phyloP scores from a whole-genome alignment of 2,888 invertebrate genomes.

The Calliopum simillimum region DNA sequence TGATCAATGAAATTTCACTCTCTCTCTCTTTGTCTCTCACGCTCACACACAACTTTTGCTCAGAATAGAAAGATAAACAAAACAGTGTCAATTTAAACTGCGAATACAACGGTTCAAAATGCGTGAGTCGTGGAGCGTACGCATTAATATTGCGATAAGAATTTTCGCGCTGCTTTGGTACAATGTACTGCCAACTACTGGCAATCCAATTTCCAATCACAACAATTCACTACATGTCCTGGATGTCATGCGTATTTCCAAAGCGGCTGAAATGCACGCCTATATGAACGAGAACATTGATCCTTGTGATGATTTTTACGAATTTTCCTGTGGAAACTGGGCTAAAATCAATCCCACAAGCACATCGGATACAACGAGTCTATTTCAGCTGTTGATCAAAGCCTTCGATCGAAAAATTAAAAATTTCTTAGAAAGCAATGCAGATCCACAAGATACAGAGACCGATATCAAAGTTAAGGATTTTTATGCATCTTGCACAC shows the following conservation, averaged over 20 bases:
- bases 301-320: slow-evolving; percentile 61
- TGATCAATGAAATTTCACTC: no score
- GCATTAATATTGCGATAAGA: neutral
- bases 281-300: slow-evolving; percentile 55
- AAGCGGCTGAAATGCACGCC: slow-evolving; percentile 54
- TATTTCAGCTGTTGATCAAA: slow-evolving; percentile 54
- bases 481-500: slow-evolving; percentile 59
- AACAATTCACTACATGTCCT: slow-evolving; percentile 32
- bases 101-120: neutral
- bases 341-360: slow-evolving; percentile 51
- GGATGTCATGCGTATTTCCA: slow-evolving; percentile 49
- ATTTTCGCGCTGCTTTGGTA: no score
- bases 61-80: neutral
- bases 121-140: neutral
- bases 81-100: neutral
- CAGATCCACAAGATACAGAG: slow-evolving; percentile 44
- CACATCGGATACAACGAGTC: slow-evolving; percentile 50
- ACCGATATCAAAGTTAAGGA: slow-evolving; percentile 57
- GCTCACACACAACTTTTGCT: no score
- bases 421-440: slow-evolving; percentile 42
- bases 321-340: slow-evolving; percentile 62
- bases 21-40: no score
- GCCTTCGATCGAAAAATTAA: slow-evolving; percentile 53
- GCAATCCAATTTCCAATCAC: slow-evolving; percentile 9
- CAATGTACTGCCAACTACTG: neutral